Evolutionary conservation across 2,888 invertebrate species (phyloP).

Genomic region (Zygothrica quintamaculata): DNA sequence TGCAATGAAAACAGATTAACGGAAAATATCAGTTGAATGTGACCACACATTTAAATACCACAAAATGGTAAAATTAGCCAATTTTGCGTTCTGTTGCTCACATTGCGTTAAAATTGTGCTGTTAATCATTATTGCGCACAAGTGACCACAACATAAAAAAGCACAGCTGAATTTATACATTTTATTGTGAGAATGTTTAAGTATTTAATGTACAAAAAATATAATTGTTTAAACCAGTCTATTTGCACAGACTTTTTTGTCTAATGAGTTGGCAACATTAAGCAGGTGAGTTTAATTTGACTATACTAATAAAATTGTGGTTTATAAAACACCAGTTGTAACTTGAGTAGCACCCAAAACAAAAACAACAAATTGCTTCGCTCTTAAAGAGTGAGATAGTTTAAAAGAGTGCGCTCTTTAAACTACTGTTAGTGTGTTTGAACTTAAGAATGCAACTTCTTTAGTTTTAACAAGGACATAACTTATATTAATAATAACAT

Average conservation of each 20-base stretch:
- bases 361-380: conserved; percentile 37
- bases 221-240: background rate
- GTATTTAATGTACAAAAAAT: background rate
- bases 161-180: conserved; percentile 25
- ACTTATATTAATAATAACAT: background rate
- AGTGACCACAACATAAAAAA: background rate
- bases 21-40: conserved; percentile 21
- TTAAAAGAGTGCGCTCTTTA: background rate
- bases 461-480: conserved; percentile 3
- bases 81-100: conserved; percentile 4
- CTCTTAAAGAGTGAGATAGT: conserved; percentile 1
- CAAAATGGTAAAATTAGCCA: background rate
- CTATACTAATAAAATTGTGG: conserved; percentile 4
- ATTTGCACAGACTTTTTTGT: conserved; percentile 14
- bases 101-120: conserved; percentile 4
- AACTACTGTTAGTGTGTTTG: background rate
- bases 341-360: conserved; percentile 24
- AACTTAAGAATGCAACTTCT: background rate
- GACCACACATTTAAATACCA: background rate
- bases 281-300: conserved; percentile 44
- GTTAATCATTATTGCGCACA: conserved; percentile 16
- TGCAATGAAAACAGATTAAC: conserved; percentile 30
- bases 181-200: background rate
- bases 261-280: conserved; percentile 36
- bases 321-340: conserved; percentile 7